Evolutionary conservation across 2,113 vertebrate species (phyloP), one percentile per base, ranked within the genome.

Genomic region (Siniperca chuatsi): DNA sequence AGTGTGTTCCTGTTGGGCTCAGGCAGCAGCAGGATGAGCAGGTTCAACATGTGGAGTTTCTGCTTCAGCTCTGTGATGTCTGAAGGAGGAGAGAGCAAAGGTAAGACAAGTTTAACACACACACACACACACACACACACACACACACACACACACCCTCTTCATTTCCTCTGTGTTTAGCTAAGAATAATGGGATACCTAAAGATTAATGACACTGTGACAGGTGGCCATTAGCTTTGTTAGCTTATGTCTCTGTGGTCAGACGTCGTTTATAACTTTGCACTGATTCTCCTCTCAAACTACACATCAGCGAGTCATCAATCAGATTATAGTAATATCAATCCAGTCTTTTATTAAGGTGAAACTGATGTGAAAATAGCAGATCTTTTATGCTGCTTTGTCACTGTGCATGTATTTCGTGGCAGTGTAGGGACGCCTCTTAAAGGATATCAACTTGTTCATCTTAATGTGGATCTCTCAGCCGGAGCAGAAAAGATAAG

Each of bases 1-100:
- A 98, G 91, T 44, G 97, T 97, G 88, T 95, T 97, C 84, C 98
- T 96, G 94, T 97, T 97, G 68, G 97, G 94, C 71, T 98, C 98
- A 0, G 97, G 98, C 48, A 98, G 96, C 81, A 97, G 94, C 70
- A 98, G 91, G 78, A 98, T 92, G 23, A 98, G 97, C 48, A 98
- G 95, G 84, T 98, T 97, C 16, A 98, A 95, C 82, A 97, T 96
- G 86, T 97, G 97, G 15, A 98, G 92, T 83, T 97, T 97, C 92
- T 98, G 97, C 62, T 96, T 97, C 86, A 96, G 92, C 54, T 98
- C 96, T 52, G 95, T 94, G 85, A 98, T 97, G 86, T 97, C 97
- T 98, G 74, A 48, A 76, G 48, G 23, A 76, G 48, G 40, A 79
- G 10, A 2, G 3, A 81, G 42, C 6, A 37, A 78, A 55, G 6